Evolutionary conservation across 2,888 invertebrate genomes (phyloP).

Genomic region (Caradrina kadenii): DNA sequence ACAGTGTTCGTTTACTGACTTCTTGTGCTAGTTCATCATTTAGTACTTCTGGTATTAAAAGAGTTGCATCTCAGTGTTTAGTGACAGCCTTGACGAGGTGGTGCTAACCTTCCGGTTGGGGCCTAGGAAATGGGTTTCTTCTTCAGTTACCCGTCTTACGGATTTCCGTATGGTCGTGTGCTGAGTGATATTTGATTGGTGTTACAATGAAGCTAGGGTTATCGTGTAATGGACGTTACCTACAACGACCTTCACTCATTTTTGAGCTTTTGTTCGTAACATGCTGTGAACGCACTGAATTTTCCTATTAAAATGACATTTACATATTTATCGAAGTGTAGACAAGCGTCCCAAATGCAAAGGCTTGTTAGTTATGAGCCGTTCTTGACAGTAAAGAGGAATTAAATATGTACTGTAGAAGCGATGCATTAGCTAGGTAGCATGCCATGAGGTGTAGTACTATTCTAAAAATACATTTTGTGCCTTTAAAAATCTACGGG

Average conservation of each 20-base stretch:
- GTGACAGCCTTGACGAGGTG: conserved; percentile 42
- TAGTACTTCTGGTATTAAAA: conserved; percentile 56
- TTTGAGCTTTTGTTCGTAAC: too few relatives aligned
- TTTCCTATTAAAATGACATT: too few relatives aligned
- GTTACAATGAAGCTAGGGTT: not conserved
- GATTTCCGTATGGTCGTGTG: conserved; percentile 47
- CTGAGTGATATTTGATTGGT: not conserved
- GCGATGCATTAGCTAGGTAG: not conserved
- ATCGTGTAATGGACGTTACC: too few relatives aligned
- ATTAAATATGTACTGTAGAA: not conserved
- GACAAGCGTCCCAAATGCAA: not conserved
- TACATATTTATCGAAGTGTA: not conserved
- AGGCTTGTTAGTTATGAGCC: not conserved
- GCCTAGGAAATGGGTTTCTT: conserved; percentile 54
- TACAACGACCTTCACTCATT: too few relatives aligned
- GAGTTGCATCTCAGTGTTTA: conserved; percentile 47
- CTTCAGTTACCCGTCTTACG: conserved; percentile 35
- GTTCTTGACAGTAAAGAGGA: not conserved
- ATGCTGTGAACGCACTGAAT: too few relatives aligned
- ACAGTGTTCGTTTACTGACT: conserved; percentile 15
- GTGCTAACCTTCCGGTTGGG: conserved; percentile 43
- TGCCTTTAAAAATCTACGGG: not conserved
- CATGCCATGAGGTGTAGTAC: not conserved
- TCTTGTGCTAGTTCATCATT: conserved; percentile 32
- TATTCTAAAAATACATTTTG: conserved; percentile 10